Conservation (phyloP, 2,797 vertebrate species). For the Myiotriccus ornatus region DNA sequence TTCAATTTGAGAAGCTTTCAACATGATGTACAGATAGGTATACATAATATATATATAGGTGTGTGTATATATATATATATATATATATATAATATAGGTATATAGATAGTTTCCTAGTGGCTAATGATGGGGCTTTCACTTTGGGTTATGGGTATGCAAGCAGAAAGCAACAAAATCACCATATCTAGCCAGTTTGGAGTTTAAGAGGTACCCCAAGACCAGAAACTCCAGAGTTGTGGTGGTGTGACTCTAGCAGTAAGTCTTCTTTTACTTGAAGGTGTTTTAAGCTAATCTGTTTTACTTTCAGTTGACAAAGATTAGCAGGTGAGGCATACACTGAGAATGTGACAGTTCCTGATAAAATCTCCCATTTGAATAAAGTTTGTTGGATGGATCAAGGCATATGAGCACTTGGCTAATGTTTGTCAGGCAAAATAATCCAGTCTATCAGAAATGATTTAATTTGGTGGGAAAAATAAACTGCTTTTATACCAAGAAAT, state of each 20-base stretch:
- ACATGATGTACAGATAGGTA: background rate
- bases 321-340: background rate
- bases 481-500: background rate
- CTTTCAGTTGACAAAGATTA: background rate
- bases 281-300: background rate
- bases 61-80: background rate
- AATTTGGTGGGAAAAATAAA: background rate
- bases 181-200: background rate
- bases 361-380: background rate
- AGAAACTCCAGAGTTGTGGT: background rate
- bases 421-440: background rate
- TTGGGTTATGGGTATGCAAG: background rate
- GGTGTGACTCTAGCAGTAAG: background rate
- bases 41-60: background rate
- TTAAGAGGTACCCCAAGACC: background rate
- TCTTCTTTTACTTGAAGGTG: background rate
- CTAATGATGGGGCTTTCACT: background rate
- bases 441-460: background rate
- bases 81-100: background rate
- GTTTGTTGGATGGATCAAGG: background rate
- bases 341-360: background rate
- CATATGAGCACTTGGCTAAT: background rate
- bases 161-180: background rate
- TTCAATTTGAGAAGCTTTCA: background rate
- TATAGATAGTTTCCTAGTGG: background rate